These are phyloP conservation scores for Ophion costatus DNA, from an alignment of 2,888 invertebrate genomes.

Conservation along the genomic window DNA sequence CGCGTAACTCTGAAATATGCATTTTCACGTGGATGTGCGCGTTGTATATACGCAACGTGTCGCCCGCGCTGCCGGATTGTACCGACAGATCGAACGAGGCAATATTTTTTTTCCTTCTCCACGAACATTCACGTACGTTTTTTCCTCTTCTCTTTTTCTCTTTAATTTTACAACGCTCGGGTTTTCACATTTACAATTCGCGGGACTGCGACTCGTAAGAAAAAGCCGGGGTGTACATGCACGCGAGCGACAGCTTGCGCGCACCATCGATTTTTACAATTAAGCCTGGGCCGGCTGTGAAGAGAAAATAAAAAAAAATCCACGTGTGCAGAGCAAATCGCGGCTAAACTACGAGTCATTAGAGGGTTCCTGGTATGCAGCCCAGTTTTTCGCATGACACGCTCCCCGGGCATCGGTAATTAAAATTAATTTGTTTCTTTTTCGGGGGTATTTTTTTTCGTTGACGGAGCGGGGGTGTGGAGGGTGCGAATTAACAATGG, in stretches of 20 bases:
- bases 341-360: conserved; percentile 62
- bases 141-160: not conserved
- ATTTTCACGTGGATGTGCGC: conserved; percentile 26
- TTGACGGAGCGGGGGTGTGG: not conserved
- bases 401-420: conserved; percentile 60
- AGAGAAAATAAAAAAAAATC: conserved; percentile 27
- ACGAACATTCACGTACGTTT: not conserved
- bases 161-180: conserved; percentile 43
- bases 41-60: conserved; percentile 1
- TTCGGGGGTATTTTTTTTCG: not conserved
- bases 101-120: conserved; percentile 44
- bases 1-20: conserved; percentile 35
- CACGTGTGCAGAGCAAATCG: conserved; percentile 18
- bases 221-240: conserved; percentile 43
- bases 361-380: conserved; percentile 28
- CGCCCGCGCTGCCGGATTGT: conserved; percentile 48
- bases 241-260: conserved; percentile 57
- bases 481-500: conserved; percentile 26
- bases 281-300: conserved; percentile 40
- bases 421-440: conserved; percentile 66
- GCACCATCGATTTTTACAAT: conserved; percentile 58
- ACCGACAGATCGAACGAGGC: conserved; percentile 53
- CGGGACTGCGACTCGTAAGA: conserved; percentile 42
- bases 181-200: conserved; percentile 56
- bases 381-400: conserved; percentile 32